Conservation (phyloP, 1,140 invertebrate species). For the Neomicropteryx cornuta region DNA sequence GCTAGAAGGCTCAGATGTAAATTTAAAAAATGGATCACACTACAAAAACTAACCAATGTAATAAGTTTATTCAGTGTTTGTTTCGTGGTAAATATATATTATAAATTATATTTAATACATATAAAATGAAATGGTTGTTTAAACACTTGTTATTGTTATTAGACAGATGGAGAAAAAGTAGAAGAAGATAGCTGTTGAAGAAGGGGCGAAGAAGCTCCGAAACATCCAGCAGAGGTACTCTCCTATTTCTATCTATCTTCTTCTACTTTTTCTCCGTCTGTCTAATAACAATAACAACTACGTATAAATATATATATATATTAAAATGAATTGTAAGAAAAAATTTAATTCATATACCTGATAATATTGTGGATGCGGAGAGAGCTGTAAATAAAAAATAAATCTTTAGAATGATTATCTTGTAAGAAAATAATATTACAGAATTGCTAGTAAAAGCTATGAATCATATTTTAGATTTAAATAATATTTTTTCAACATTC, state of each 20-base stretch:
- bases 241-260: conserved; percentile 5
- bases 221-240: too few relatives aligned
- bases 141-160: too few relatives aligned
- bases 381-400: conserved; percentile 11
- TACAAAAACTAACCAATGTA: too few relatives aligned
- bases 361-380: conserved; percentile 12
- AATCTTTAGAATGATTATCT: too few relatives aligned
- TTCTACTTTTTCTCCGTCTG: too few relatives aligned
- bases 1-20: too few relatives aligned
- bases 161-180: too few relatives aligned
- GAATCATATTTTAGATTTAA: not conserved
- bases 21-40: too few relatives aligned
- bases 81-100: conserved; percentile 4
- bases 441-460: conserved; percentile 8
- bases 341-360: conserved; percentile 11
- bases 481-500: conserved; percentile 3
- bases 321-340: conserved; percentile 11
- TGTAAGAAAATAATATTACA: too few relatives aligned
- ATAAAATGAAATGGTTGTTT: too few relatives aligned
- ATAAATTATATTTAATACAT: conserved; percentile 1
- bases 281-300: conserved; percentile 6
- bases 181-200: conserved; percentile 5
- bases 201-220: too few relatives aligned
- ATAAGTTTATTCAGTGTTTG: too few relatives aligned
- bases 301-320: conserved; percentile 8